phyloP scores from a whole-genome alignment of 2,797 vertebrate species.

The Melanotaenia pygmaea region DNA sequence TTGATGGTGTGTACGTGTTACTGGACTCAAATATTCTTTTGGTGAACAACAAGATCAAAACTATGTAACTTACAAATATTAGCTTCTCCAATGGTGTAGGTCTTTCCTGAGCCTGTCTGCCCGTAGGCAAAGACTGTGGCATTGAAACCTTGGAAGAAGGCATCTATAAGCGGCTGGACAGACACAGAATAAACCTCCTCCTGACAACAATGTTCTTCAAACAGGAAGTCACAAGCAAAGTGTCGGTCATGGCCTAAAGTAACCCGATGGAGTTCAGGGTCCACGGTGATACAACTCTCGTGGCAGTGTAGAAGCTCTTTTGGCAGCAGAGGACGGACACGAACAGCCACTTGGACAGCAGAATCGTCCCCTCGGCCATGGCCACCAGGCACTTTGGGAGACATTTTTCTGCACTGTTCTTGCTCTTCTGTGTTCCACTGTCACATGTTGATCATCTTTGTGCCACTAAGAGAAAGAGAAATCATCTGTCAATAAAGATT shows the following conservation, averaged over 20 bases:
- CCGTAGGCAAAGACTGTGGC: conserved; percentile 96
- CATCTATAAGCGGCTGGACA: conserved; percentile 91
- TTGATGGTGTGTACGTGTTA: background rate
- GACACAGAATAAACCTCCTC: conserved; percentile 89
- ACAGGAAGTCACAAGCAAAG: conserved; percentile 89
- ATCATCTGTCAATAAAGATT: background rate
- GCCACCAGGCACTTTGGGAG: conserved; percentile 80
- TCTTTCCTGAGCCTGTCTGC: conserved; percentile 97
- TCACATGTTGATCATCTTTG: conserved; percentile 62
- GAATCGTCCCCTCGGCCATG: conserved; percentile 84
- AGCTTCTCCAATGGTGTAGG: conserved; percentile 94
- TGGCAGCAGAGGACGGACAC: conserved; percentile 91
- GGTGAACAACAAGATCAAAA: conserved; percentile 34
- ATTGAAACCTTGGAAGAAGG: conserved; percentile 96
- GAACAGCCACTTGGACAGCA: conserved; percentile 89
- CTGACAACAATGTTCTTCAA: conserved; percentile 88
- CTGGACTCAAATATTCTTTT: background rate
- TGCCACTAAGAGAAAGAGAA: conserved; percentile 40
- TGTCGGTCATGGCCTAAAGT: conserved; percentile 89
- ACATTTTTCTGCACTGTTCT: conserved; percentile 73
- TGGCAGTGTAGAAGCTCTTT: conserved; percentile 91
- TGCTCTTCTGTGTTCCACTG: conserved; percentile 35
- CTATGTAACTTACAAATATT: conserved; percentile 92
- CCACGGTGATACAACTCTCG: conserved; percentile 88
- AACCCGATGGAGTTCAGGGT: conserved; percentile 81